A percentile compares a stretch with the other conserved stretches of the same genome.
phyloP scores from a whole-genome alignment of 1,140 invertebrate genomes.

The Pseudobourletiella spinata region DNA sequence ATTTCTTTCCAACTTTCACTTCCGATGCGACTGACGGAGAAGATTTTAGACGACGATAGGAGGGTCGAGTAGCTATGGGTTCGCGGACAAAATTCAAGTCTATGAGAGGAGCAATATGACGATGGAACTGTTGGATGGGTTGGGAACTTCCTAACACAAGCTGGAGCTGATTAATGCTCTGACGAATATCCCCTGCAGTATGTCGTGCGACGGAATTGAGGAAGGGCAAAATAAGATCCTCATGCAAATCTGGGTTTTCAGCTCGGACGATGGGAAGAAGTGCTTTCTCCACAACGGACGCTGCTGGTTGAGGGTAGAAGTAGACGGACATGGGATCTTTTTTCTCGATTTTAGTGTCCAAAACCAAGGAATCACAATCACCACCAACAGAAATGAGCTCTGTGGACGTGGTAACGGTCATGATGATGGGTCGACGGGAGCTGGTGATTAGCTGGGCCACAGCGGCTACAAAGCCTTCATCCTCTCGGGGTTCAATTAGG shows the following conservation, averaged over 20 bases:
- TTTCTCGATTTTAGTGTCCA: conserved; percentile 29
- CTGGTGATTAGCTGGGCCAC: conserved; percentile 30
- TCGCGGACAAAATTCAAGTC: no score
- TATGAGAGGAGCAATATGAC: no score
- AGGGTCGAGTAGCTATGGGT: no score
- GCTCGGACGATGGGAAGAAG: conserved; percentile 20
- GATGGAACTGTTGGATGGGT: conserved; percentile 3
- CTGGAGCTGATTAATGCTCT: conserved; percentile 29
- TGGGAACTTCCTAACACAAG: no score
- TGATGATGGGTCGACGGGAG: conserved; percentile 30
- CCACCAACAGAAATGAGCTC: no score
- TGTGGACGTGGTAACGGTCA: conserved; percentile 21
- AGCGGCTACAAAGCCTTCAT: conserved; percentile 32
- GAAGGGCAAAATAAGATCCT: not conserved
- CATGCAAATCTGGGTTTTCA: not conserved
- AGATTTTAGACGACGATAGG: no score
- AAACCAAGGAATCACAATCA: not conserved
- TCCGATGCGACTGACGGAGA: no score
- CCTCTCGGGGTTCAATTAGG: conserved; percentile 23
- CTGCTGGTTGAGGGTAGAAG: conserved; percentile 4
- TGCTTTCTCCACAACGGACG: conserved; percentile 19
- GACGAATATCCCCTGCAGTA: conserved; percentile 22
- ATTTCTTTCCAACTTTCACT: no score
- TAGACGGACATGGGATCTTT: conserved; percentile 26
- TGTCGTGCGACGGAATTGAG: conserved; percentile 26